Base-by-base conservation (phyloP, 2,113 vertebrate species). In the Syngnathoides biaculeatus region DNA sequence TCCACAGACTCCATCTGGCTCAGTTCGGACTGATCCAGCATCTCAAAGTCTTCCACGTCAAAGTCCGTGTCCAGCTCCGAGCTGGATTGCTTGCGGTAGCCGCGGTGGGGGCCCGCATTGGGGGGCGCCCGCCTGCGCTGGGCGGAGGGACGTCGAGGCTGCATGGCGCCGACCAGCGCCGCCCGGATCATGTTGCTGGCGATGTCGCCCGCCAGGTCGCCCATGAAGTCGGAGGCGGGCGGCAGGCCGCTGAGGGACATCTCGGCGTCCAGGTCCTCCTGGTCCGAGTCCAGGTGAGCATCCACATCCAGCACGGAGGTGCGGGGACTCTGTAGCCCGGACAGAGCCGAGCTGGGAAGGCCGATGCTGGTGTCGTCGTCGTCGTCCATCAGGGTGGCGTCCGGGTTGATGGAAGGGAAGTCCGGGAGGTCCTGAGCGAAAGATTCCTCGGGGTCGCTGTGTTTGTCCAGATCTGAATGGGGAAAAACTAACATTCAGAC, bases 301-400 rank as follows among this genome's bases (percentile, higher is more conserved):
- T 92, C 92, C 22, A 92, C 86, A 1, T 88, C 77, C 17, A 68
- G 80, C 15, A 89, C 73, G 0, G 90, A 65, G 24, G 91, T 89
- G 17, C 85, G 90, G 26, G 90, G 82, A 50, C 85, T 81, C 0
- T 79, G 62, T 0, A 81, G 67, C 17, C 80, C 84, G 2, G 84
- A 83, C 0, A 24, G 73, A 64, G 77, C 82, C 65, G 95, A 84
- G 53, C 92, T 96, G 0, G 95, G 97, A 22, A 98, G 90, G 38
- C 96, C 97, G 8, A 98, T 94, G 90, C 96, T 98, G 15, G 95
- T 95, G 86, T 98, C 96, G 0, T 98, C 96, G 0, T 98, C 96
- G 0, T 99, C 96, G 2, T 98, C 97, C 85, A 98, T 90, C 62
- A 95, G 84, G 0, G 92, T 89, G 40, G 87, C 88, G 53, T 98